These are phyloP conservation scores for Lasius fuliginosus DNA, from an alignment of 2,888 invertebrate genomes.

Conservation along the genomic window DNA sequence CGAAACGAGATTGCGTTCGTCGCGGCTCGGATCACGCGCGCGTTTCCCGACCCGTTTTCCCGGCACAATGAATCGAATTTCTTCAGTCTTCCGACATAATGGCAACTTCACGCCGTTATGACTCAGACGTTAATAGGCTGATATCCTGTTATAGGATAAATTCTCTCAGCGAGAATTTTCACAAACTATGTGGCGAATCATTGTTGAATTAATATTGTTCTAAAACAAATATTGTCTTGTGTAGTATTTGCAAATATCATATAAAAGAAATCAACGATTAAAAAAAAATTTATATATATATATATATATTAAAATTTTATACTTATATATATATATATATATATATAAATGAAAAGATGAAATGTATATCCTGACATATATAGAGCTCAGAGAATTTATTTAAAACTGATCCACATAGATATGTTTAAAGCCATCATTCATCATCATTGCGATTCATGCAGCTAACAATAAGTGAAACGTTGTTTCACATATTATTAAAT, in stretches of 20 bases:
- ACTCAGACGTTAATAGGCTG: constrained; percentile 27
- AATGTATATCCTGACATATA: no score
- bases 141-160: constrained; percentile 33
- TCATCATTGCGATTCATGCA: background rate
- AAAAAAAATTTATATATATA: background rate
- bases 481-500: constrained; percentile 19
- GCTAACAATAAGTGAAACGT: background rate
- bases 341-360: no score
- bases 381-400: background rate
- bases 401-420: background rate
- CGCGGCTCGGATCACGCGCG: constrained; percentile 38
- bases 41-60: background rate
- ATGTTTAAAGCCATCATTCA: background rate
- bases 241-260: background rate
- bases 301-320: no score
- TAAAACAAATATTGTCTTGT: background rate
- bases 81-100: constrained; percentile 31
- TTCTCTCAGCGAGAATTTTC: background rate
- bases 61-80: constrained; percentile 49
- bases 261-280: background rate
- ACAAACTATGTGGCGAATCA: background rate
- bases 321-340: no score
- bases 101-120: constrained; percentile 1
- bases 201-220: background rate
- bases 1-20: constrained; percentile 47